Conservation (phyloP, 2,888 invertebrate species). For the Eudemis profundana region DNA sequence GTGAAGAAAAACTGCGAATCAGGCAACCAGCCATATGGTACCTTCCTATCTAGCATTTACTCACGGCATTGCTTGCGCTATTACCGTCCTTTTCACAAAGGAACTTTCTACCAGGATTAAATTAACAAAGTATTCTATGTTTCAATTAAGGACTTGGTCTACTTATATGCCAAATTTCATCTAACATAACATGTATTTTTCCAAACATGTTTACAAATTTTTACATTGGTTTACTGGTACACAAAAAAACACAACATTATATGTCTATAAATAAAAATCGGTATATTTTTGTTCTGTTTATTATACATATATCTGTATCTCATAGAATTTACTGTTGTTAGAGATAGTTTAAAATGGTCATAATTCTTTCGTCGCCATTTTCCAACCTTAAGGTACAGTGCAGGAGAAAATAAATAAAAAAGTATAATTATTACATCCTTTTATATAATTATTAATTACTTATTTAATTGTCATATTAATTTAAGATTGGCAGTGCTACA, state of each 20-base stretch:
- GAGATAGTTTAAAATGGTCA: background rate
- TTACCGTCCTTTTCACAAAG: no score
- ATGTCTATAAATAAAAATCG: background rate
- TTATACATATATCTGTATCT: background rate
- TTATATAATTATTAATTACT: slow-evolving; percentile 13
- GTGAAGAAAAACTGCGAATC: no score
- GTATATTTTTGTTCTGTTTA: background rate
- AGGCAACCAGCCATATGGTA: no score
- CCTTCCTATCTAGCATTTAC: no score
- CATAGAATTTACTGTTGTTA: background rate
- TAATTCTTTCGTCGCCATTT: background rate
- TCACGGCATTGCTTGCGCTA: no score
- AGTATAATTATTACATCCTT: slow-evolving; percentile 24
- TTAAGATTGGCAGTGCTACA: slow-evolving; percentile 34
- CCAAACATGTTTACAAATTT: no score
- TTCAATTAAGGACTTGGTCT: no score
- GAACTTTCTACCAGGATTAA: no score
- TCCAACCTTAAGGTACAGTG: slow-evolving; percentile 20
- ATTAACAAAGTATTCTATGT: no score
- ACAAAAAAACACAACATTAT: background rate
- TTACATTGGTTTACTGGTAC: no score
- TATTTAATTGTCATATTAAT: slow-evolving; percentile 23
- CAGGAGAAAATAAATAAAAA: slow-evolving; percentile 7
- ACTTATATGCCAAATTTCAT: no score
- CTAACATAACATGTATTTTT: no score